phyloP scores from a whole-genome alignment of 2,113 vertebrate genomes.

The Anthoscopus minutus region DNA sequence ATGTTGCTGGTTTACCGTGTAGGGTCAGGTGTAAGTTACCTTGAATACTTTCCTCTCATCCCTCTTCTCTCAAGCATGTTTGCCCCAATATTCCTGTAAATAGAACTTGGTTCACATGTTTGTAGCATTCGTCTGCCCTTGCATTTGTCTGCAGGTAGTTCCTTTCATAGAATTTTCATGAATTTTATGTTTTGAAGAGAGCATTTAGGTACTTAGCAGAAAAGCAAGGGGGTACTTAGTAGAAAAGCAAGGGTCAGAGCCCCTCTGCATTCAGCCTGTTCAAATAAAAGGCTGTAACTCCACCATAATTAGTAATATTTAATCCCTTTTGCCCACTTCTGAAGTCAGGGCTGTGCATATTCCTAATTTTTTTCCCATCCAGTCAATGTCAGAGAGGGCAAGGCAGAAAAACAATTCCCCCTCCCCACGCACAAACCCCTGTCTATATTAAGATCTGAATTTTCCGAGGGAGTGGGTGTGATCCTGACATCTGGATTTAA shows the following conservation, averaged over 20 bases:
- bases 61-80: not conserved
- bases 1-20: not conserved
- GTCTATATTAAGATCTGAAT: conserved; percentile 21
- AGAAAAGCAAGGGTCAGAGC: not conserved
- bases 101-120: not conserved
- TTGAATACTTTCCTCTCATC: not conserved
- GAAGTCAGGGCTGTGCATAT: not conserved
- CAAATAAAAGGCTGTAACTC: not conserved
- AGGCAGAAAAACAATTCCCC: not conserved
- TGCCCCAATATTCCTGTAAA: not conserved
- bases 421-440: not conserved
- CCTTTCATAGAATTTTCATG: not conserved
- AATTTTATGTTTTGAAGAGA: not conserved
- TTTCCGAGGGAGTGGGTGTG: conserved; percentile 16
- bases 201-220: not conserved
- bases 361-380: conserved; percentile 36
- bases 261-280: not conserved
- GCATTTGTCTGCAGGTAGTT: not conserved
- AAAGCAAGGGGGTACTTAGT: not conserved
- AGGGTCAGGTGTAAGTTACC: not conserved
- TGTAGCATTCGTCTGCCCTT: not conserved
- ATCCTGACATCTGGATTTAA: conserved; percentile 44
- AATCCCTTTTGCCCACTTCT: conserved; percentile 2
- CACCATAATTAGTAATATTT: not conserved
- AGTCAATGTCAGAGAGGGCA: not conserved